phyloP scores from a whole-genome alignment of 2,113 vertebrate species.

The Chrysemys picta region DNA sequence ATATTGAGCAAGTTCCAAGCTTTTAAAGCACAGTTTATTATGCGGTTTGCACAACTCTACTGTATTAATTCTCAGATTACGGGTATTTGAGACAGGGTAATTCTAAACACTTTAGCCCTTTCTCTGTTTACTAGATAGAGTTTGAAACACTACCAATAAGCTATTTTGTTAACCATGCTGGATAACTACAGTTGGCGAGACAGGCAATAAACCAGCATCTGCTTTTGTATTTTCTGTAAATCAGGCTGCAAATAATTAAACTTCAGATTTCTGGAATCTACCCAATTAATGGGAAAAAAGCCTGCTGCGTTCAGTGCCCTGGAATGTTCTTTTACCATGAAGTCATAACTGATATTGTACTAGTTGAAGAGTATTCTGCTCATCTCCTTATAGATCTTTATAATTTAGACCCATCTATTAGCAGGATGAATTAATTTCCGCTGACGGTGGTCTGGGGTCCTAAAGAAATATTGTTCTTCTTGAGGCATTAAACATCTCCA shows the following conservation, averaged over 20 bases:
- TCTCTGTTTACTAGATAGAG: not conserved
- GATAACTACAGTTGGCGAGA: slow-evolving; percentile 40
- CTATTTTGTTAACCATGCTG: slow-evolving; percentile 36
- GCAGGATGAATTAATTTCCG: not conserved
- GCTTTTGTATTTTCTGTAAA: slow-evolving; percentile 32
- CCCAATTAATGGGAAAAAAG: slow-evolving; percentile 71
- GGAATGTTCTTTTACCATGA: slow-evolving; percentile 56
- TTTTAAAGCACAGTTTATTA: not conserved
- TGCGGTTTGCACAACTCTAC: not conserved
- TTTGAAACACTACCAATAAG: not conserved
- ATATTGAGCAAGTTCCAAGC: not conserved
- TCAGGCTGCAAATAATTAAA: slow-evolving; percentile 70
- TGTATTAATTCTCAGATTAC: not conserved
- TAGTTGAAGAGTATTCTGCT: slow-evolving; percentile 35
- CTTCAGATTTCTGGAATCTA: slow-evolving; percentile 64
- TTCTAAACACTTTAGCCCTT: not conserved
- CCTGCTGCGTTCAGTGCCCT: slow-evolving; percentile 62
- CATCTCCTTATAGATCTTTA: slow-evolving; percentile 56
- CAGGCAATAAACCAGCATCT: slow-evolving; percentile 43
- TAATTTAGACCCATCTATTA: slow-evolving; percentile 65
- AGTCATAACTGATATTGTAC: slow-evolving; percentile 48
- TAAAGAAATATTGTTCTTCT: not conserved
- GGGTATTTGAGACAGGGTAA: not conserved
- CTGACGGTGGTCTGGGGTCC: not conserved
- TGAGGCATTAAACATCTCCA: not conserved